phyloP scores from a whole-genome alignment of 2,797 vertebrate species.

The Chrosomus eos region DNA sequence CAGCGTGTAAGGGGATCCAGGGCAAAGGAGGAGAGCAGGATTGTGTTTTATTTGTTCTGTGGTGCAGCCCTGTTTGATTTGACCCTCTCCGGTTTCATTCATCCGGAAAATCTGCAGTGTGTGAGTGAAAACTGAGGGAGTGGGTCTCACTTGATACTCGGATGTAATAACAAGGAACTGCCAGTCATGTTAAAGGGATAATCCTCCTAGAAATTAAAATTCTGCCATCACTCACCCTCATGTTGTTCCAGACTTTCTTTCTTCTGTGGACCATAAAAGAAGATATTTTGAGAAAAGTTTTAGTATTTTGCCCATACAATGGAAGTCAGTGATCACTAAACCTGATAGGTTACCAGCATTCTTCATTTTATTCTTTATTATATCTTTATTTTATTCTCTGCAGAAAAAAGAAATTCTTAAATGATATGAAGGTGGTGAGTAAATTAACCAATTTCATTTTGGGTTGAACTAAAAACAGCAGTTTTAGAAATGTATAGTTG shows the following conservation, averaged over 20 bases:
- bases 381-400: background rate
- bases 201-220: background rate
- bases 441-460: background rate
- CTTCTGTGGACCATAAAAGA: background rate
- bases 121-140: slow-evolving; percentile 32
- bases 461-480: background rate
- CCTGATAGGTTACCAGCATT: background rate
- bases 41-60: slow-evolving; percentile 30
- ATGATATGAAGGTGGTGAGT: too few relatives aligned
- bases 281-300: background rate
- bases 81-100: slow-evolving; percentile 40
- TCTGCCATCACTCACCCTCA: background rate
- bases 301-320: too few relatives aligned
- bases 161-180: slow-evolving; percentile 30
- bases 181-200: slow-evolving; percentile 15
- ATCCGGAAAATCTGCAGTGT: slow-evolving; percentile 47
- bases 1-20: slow-evolving; percentile 50
- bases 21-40: slow-evolving; percentile 32
- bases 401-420: background rate
- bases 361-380: background rate
- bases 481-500: background rate
- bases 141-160: slow-evolving; percentile 24
- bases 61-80: slow-evolving; percentile 28
- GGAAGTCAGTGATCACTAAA: background rate
- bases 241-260: background rate